Percentiles rank a stretch among this genome's conserved stretches.
Conservation (phyloP, 2,797 vertebrate genomes). For the Valencia hispanica region DNA sequence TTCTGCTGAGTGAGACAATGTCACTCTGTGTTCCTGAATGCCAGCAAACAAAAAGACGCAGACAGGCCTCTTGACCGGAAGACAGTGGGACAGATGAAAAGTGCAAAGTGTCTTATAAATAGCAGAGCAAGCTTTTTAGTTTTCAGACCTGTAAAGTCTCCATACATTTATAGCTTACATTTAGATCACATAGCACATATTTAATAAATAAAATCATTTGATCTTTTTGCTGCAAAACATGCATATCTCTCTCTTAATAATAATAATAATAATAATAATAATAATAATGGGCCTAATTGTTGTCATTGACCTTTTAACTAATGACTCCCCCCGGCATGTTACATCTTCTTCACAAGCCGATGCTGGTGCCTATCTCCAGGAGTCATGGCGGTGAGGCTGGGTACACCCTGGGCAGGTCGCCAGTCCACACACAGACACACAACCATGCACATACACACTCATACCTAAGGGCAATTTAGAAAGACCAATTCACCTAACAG, state of each 20-base stretch:
- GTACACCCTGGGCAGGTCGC: too few species aligned
- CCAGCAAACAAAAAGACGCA: conserved; percentile 45
- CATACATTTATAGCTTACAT: neutral
- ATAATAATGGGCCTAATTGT: neutral
- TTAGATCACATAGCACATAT: neutral
- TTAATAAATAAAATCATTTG: neutral
- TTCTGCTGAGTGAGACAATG: conserved; percentile 74
- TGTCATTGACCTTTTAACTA: neutral
- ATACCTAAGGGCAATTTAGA: too few species aligned
- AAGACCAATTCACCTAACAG: too few species aligned
- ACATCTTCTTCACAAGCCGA: neutral
- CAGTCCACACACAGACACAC: too few species aligned
- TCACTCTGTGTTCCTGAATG: conserved; percentile 64
- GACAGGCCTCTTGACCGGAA: conserved; percentile 37
- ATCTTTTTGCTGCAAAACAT: neutral
- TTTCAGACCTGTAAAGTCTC: neutral
- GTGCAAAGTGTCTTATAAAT: conserved; percentile 6
- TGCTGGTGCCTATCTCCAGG: neutral
- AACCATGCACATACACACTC: too few species aligned
- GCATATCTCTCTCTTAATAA: neutral
- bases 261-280: neutral
- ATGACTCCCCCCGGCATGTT: neutral
- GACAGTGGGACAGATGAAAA: conserved; percentile 28
- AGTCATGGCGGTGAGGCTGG: too few species aligned
- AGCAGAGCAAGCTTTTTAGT: neutral